Percentiles rank a stretch among this genome's conserved stretches.
Conservation (phyloP, 1,140 invertebrate genomes). For the Drosophila ogumai region DNA sequence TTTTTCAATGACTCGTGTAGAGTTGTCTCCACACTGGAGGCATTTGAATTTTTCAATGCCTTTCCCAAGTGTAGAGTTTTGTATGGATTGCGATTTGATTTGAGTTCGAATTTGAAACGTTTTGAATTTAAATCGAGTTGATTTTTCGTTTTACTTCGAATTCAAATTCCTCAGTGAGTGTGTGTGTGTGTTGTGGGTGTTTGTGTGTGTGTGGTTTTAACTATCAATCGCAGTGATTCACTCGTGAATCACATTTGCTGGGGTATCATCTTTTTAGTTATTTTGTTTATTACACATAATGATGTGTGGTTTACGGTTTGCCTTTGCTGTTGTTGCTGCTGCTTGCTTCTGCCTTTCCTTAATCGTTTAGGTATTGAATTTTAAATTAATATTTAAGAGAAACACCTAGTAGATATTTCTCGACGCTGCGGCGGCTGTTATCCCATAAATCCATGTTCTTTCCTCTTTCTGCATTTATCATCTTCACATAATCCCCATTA, state of each 20-base stretch:
- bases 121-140: slow-evolving; percentile 20
- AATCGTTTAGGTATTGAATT: slow-evolving; percentile 77
- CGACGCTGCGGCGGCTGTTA: slow-evolving; percentile 1
- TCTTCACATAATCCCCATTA: slow-evolving; percentile 2
- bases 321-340: slow-evolving; percentile 11
- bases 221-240: slow-evolving; percentile 42
- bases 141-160: slow-evolving; percentile 16
- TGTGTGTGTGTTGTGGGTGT: neutral
- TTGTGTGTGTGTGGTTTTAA: neutral
- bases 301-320: slow-evolving; percentile 13
- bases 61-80: neutral
- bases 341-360: slow-evolving; percentile 37
- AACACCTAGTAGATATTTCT: slow-evolving; percentile 47
- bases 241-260: slow-evolving; percentile 50
- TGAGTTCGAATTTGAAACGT: slow-evolving; percentile 16
- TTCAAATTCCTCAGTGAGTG: neutral
- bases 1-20: neutral
- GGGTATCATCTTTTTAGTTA: slow-evolving; percentile 36
- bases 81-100: slow-evolving; percentile 8
- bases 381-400: slow-evolving; percentile 75
- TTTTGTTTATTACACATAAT: slow-evolving; percentile 9
- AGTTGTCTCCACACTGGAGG: neutral
- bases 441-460: neutral
- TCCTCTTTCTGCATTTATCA: slow-evolving; percentile 2
- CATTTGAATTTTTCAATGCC: too few species aligned